Evolutionary conservation across 1,140 invertebrate genomes (phyloP), one percentile per base, ranked within the genome.

Genomic region (Ceratina calcarata): DNA sequence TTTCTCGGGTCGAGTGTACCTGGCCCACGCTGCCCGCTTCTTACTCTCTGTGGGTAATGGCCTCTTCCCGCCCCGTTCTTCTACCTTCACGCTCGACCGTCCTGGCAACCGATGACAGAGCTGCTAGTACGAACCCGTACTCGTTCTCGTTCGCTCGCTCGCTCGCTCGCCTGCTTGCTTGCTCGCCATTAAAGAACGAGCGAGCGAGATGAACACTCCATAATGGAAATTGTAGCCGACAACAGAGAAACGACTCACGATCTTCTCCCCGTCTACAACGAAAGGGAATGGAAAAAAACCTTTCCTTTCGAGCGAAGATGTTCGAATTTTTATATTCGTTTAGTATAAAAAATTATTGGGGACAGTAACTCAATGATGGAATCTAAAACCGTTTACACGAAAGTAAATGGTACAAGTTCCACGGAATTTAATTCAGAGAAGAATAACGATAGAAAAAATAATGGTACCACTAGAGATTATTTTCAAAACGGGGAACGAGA

Each of bases 1-100:
- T 85, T 91, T 90, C 83, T 89, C 64, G 76, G 65, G 55, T 83
- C 60, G 87, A 90, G 88, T 90, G 82, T 89, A 91, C 86, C 85
- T 89, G 84, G 86, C 82, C 86, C 87, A 89, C 82, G 88, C 85
- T 74, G 73, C 64, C 65, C 73, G 78, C 88, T 88, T 89, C 85
- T 89, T 88, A 86, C 83, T 87, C 76, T 87, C 76, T 58, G 60
- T 72, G 81, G 84, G 86, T 90, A 88, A 88, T 88, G 81, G 86
- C 66, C 81, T 89, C 83, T 83, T 86, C 67, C 69, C 74, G 65
- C 73, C 73, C 61, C 65, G 57, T 80, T 75, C 78, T 80, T 85
- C 72, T 88, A 67, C 78, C 69, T 82, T 82, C 70, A 81, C 81
- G 67, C 79, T 80, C 79, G 58, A 80, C 76, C 66, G 80, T 87